phyloP scores from a whole-genome alignment of 2,113 vertebrate species.

The Bombycilla garrulus region DNA sequence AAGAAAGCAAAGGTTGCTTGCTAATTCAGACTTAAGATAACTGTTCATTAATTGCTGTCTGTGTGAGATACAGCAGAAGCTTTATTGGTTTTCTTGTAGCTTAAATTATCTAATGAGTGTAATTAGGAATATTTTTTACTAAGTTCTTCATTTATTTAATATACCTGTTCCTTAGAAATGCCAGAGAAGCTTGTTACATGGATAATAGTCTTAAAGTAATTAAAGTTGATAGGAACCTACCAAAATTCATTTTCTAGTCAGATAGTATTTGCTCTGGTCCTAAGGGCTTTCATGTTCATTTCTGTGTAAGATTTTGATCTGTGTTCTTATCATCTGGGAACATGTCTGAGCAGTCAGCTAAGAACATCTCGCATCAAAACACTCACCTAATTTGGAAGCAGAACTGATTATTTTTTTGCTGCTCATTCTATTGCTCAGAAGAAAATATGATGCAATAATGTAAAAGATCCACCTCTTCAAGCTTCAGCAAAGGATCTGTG shows the following conservation, averaged over 20 bases:
- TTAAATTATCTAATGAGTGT: slow-evolving; percentile 6
- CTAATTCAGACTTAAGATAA: slow-evolving; percentile 25
- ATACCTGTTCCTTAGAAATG: not conserved
- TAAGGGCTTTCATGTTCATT: slow-evolving; percentile 25
- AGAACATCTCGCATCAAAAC: not conserved
- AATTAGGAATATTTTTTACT: slow-evolving; percentile 18
- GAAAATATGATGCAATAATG: not conserved
- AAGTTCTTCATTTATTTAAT: slow-evolving; percentile 19
- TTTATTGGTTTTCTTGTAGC: slow-evolving; percentile 24
- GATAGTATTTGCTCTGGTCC: not conserved
- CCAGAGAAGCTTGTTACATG: not conserved
- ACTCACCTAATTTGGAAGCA: not conserved
- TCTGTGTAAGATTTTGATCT: not conserved
- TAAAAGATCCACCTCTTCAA: not conserved
- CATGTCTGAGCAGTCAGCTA: not conserved
- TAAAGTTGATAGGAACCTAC: slow-evolving; percentile 9
- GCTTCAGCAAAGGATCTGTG: not conserved
- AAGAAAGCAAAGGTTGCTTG: not conserved
- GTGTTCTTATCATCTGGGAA: not conserved
- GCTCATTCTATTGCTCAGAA: not conserved
- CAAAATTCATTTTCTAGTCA: not conserved
- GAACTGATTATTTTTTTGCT: not conserved
- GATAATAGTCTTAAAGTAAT: slow-evolving; percentile 34
- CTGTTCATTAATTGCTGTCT: slow-evolving; percentile 21
- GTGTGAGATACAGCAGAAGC: not conserved